phyloP scores from a whole-genome alignment of 2,888 invertebrate species.

The Agonopterix heracliana region DNA sequence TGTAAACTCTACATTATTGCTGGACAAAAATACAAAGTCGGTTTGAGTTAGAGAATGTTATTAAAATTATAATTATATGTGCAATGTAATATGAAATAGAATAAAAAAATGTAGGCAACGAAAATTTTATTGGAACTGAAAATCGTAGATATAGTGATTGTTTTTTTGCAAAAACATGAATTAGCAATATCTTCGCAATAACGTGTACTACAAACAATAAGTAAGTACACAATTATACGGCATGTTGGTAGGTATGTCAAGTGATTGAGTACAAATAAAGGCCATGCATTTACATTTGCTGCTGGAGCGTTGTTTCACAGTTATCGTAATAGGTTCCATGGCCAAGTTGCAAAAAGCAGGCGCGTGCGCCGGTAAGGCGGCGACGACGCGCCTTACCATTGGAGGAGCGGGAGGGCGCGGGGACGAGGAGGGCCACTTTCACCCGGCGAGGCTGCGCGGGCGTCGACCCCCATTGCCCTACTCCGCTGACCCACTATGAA shows the following conservation, averaged over 20 bases:
- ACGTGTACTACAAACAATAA: constrained; percentile 9
- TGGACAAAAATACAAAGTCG: no score
- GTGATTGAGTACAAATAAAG: constrained; percentile 55
- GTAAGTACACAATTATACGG: constrained; percentile 20
- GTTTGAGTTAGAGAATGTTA: no score
- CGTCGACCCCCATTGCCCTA: constrained; percentile 71
- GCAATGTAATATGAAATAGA: no score
- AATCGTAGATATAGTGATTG: background rate
- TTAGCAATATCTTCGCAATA: background rate
- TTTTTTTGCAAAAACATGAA: constrained; percentile 4
- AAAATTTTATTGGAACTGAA: no score
- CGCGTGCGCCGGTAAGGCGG: constrained; percentile 63
- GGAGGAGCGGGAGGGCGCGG: constrained; percentile 37
- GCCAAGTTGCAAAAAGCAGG: constrained; percentile 73
- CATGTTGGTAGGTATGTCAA: constrained; percentile 26
- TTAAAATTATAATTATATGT: no score
- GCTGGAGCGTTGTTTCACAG: constrained; percentile 62
- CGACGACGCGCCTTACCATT: constrained; percentile 49
- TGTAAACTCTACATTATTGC: no score
- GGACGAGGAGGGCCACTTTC: constrained; percentile 66
- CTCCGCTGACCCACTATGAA: constrained; percentile 70
- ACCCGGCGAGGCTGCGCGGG: constrained; percentile 73
- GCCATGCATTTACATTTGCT: constrained; percentile 65
- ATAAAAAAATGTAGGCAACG: no score
- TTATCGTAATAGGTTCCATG: constrained; percentile 72